These are phyloP conservation scores for Benthosema pterotum DNA, from an alignment of 2,797 vertebrate genomes.

Conservation along the genomic window DNA sequence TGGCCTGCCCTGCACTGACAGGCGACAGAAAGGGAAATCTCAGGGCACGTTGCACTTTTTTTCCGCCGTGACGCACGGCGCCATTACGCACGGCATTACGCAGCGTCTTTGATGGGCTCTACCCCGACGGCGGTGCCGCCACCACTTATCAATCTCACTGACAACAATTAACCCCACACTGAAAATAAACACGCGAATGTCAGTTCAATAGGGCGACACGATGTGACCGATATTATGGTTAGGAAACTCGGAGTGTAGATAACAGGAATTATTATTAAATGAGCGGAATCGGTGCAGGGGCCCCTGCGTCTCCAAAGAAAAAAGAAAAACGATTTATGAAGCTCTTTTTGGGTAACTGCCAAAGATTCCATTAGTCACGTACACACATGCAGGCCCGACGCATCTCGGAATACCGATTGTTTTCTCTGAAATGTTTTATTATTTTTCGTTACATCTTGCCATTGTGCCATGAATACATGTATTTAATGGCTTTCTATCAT, in stretches of 20 bases:
- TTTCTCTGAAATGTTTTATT: neutral
- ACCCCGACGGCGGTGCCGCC: constrained; percentile 1
- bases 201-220: constrained; percentile 31
- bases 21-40: neutral
- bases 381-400: neutral
- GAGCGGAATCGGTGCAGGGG: constrained; percentile 17
- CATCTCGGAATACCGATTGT: neutral
- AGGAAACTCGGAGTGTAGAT: constrained; percentile 47
- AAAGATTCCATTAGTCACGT: constrained; percentile 11
- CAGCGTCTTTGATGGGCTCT: constrained; percentile 42
- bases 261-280: constrained; percentile 32
- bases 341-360: constrained; percentile 19
- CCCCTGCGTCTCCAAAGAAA: constrained; percentile 6
- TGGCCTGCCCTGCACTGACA: too few relatives aligned
- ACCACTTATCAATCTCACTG: neutral
- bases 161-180: constrained; percentile 33
- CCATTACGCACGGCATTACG: constrained; percentile 51
- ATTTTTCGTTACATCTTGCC: neutral
- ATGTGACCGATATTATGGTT: constrained; percentile 47
- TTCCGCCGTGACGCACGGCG: constrained; percentile 30
- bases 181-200: constrained; percentile 16
- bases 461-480: neutral
- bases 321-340: constrained; percentile 8
- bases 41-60: constrained; percentile 2
- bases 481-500: constrained; percentile 5